phyloP scores from a whole-genome alignment of 1,140 invertebrate genomes.

The Lepidurus apus region DNA sequence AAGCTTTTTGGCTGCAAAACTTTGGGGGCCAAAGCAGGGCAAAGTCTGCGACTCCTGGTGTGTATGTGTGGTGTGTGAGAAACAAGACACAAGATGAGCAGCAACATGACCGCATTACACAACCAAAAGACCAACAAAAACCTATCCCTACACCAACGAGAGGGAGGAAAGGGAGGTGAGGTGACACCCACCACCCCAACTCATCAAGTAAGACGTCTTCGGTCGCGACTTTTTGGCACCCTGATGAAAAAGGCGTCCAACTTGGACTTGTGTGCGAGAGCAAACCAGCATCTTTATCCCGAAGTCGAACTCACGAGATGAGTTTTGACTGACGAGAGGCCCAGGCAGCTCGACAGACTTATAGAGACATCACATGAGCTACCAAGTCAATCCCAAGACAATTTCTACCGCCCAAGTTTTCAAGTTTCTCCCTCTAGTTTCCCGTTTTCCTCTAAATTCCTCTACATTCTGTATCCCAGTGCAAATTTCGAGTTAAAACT shows the following conservation, averaged over 20 bases:
- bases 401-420: neutral
- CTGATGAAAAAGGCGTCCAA: slow-evolving; percentile 21
- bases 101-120: slow-evolving; percentile 17
- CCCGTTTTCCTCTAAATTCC: no score
- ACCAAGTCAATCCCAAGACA: neutral
- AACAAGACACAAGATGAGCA: slow-evolving; percentile 20
- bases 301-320: neutral
- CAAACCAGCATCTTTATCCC: neutral
- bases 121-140: slow-evolving; percentile 15
- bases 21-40: neutral
- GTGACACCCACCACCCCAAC: neutral
- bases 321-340: slow-evolving; percentile 14
- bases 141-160: neutral
- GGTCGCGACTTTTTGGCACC: slow-evolving; percentile 20
- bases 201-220: neutral
- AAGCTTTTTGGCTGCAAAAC: neutral
- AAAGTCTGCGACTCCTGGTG: neutral
- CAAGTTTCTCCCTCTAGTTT: neutral
- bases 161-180: neutral
- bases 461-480: no score
- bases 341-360: slow-evolving; percentile 12
- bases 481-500: no score
- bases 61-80: neutral
- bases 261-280: neutral
- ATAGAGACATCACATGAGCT: slow-evolving; percentile 3